Conservation (phyloP, 2,113 vertebrate species). For the Poecilia latipinna region DNA sequence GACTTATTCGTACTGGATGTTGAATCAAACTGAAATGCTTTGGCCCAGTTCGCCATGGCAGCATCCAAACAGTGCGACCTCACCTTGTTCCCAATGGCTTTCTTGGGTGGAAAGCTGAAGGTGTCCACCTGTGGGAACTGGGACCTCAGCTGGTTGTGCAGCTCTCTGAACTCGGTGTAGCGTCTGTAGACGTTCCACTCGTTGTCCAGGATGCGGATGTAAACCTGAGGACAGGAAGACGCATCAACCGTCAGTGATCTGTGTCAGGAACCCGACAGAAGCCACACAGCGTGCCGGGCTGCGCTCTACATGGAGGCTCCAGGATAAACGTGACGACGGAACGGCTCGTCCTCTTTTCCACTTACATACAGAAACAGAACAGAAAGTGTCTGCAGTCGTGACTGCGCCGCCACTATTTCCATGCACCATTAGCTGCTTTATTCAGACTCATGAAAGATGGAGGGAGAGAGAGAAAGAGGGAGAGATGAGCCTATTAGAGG, state of each 20-base stretch:
- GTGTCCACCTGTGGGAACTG: constrained; percentile 90
- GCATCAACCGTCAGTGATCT: neutral
- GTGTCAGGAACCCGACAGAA: neutral
- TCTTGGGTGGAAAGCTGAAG: constrained; percentile 95
- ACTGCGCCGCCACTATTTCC: constrained; percentile 64
- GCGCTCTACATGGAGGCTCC: neutral
- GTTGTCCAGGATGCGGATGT: constrained; percentile 96
- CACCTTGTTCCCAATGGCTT: constrained; percentile 99
- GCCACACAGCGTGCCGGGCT: neutral
- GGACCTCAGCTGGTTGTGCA: constrained; percentile 89
- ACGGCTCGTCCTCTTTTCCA: constrained; percentile 41
- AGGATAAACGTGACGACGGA: constrained; percentile 30
- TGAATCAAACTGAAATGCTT: neutral
- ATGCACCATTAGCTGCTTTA: constrained; percentile 72
- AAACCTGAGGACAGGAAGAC: constrained; percentile 82
- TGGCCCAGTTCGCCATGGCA: neutral
- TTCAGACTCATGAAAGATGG: constrained; percentile 65
- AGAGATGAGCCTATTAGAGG: constrained; percentile 66
- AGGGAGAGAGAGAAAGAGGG: constrained; percentile 35
- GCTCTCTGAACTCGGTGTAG: constrained; percentile 91
- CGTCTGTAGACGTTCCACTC: constrained; percentile 98
- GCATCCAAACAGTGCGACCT: constrained; percentile 12
- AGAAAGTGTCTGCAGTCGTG: constrained; percentile 46
- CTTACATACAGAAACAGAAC: constrained; percentile 46
- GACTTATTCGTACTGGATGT: neutral